phyloP scores from a whole-genome alignment of 64 coral and sea anemone species.

The Stylophora pistillata region DNA sequence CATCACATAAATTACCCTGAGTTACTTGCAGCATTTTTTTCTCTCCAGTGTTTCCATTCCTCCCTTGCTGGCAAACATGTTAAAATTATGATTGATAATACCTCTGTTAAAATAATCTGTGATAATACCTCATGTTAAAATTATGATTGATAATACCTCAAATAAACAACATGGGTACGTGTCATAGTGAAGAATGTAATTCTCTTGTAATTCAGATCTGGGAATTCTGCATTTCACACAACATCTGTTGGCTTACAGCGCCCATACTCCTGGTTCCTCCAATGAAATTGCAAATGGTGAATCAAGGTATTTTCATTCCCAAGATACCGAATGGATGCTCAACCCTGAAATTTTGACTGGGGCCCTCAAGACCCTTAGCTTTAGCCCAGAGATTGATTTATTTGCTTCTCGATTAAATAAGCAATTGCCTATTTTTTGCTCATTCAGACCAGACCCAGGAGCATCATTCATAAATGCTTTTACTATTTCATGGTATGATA shows the following conservation, averaged over 20 bases:
- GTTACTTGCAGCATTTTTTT: conserved; percentile 52
- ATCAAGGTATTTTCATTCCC: no score
- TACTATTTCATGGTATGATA: conserved; percentile 23
- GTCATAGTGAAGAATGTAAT: conserved; percentile 39
- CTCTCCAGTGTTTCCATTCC: conserved; percentile 28
- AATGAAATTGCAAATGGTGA: no score
- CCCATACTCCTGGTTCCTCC: no score
- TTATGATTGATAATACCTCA: no score
- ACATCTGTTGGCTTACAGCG: neutral
- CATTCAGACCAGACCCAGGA: neutral
- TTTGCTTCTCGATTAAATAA: no score
- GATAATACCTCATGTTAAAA: no score
- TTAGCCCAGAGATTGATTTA: no score
- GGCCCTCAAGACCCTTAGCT: no score
- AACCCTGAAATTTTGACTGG: no score
- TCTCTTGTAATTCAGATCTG: conserved; percentile 28
- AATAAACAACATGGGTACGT: conserved; percentile 57
- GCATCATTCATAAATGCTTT: conserved; percentile 19
- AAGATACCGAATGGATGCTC: no score
- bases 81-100: conserved; percentile 64
- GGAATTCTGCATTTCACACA: conserved; percentile 16
- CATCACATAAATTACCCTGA: no score
- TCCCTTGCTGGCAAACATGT: conserved; percentile 54
- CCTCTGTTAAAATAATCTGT: no score
- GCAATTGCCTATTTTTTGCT: conserved; percentile 2